Evolutionary conservation across 2,113 vertebrate genomes (phyloP), one percentile per base, ranked within the genome.

Genomic region (Plectropomus leopardus): DNA sequence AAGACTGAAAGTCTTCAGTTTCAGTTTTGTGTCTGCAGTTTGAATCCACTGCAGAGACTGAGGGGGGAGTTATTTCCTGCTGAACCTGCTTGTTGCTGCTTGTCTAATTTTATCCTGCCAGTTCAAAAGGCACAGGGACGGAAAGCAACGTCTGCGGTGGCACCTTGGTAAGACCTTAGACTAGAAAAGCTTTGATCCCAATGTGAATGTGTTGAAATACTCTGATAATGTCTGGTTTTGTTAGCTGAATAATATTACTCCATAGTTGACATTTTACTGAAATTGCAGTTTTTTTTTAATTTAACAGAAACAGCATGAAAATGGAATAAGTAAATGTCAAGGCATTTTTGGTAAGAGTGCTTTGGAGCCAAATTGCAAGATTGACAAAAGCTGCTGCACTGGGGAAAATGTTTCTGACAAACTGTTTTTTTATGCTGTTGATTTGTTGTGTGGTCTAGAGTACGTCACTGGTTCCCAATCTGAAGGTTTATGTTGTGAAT

Each of bases 51-150:
- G 50, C 10, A 64, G 44, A 69, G 40, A n/a, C 28, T 65, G 63
- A 78, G 55, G 9, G 8, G 47, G 47, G 11, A 28, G 72, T 28
- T 54, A 40, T 61, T 68, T 74, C 51, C 72, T 73, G n/a, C 45
- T 80, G 70, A 86, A 86, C 58, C 76, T 86, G 44, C 78, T n/a
- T n/a, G n/a, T n/a, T 65, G 61, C 58, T 87, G 21, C 90, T 82
- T 53, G 70, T 68, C 90, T 93, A 92, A 92, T 90, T 92, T 89
- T 92, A 92, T 88, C 91, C 59, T 47, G n/a, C 23, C 77, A 66
- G 73, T 83, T 71, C 30, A 79, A 83, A 80, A 44, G 53, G 64
- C 72, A 42, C 28, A 28, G 16, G 57, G 66, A 79, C 69, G 3
- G 36, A 86, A 64, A 63, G 47, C 72, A 66, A 65, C 28, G 58